phyloP scores from a whole-genome alignment of 2,113 vertebrate species.

The Salvelinus sp. region DNA sequence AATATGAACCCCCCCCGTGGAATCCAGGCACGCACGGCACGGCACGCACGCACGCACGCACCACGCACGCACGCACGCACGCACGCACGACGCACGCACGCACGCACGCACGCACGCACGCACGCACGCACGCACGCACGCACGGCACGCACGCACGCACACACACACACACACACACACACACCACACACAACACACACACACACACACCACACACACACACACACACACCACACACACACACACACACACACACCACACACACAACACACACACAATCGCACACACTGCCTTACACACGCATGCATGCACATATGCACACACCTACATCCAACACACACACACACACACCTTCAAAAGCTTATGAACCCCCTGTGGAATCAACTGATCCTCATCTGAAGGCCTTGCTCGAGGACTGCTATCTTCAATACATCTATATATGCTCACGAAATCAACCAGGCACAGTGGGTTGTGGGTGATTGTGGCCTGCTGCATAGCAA shows the following conservation, averaged over 20 bases:
- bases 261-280: neutral
- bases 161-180: too few species aligned
- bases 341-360: slow-evolving; percentile 29
- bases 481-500: slow-evolving; percentile 17
- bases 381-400: slow-evolving; percentile 21
- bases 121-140: too few species aligned
- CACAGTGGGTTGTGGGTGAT: slow-evolving; percentile 27
- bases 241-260: neutral
- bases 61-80: too few species aligned
- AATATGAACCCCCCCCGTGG: too few species aligned
- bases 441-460: slow-evolving; percentile 17
- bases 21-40: too few species aligned
- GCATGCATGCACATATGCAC: neutral
- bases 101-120: too few species aligned
- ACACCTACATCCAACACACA: neutral
- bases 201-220: neutral
- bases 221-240: neutral
- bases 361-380: slow-evolving; percentile 1
- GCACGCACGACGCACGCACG: too few species aligned
- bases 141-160: too few species aligned
- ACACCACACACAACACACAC: too few species aligned
- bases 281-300: neutral
- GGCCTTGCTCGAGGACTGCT: slow-evolving; percentile 13
- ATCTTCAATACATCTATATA: slow-evolving; percentile 23
- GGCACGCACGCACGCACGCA: too few species aligned